phyloP scores from a whole-genome alignment of 2,888 invertebrate genomes.

The Neoscelio sp. region DNA sequence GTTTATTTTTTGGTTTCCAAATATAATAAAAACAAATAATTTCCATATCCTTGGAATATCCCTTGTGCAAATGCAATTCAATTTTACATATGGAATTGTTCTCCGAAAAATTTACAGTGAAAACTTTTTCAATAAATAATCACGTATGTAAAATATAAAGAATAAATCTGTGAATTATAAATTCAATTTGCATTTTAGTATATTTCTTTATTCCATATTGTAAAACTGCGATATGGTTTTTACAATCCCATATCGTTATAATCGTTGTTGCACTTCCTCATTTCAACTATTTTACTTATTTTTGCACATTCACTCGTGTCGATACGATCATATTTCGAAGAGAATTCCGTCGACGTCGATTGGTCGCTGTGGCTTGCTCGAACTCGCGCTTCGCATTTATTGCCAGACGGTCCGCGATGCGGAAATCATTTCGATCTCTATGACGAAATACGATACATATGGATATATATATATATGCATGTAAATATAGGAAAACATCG shows the following conservation, averaged over 20 bases:
- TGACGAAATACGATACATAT: slow-evolving; percentile 52
- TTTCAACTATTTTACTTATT: slow-evolving; percentile 31
- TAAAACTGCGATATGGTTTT: too few species aligned
- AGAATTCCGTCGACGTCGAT: slow-evolving; percentile 4
- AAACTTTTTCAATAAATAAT: too few species aligned
- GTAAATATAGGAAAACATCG: slow-evolving; percentile 66
- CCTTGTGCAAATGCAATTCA: too few species aligned
- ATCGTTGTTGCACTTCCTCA: slow-evolving; percentile 40
- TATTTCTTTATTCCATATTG: too few species aligned
- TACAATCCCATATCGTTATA: slow-evolving; percentile 21
- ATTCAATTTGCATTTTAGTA: too few species aligned
- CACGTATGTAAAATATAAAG: too few species aligned
- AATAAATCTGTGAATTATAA: too few species aligned
- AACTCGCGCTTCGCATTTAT: slow-evolving; percentile 19
- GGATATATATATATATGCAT: slow-evolving; percentile 25
- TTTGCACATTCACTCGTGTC: slow-evolving; percentile 31
- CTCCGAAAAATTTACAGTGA: too few species aligned
- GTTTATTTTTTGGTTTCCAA: too few species aligned
- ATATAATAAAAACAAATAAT: too few species aligned
- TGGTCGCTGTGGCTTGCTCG: slow-evolving; percentile 3
- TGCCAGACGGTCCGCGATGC: slow-evolving; percentile 47
- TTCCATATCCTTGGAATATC: too few species aligned
- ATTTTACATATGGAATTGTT: too few species aligned
- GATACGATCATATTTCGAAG: slow-evolving; percentile 38
- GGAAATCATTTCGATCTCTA: slow-evolving; percentile 56